Evolutionary conservation across 2,113 vertebrate genomes (phyloP).

Genomic region (Gallinago paraguaiae): DNA sequence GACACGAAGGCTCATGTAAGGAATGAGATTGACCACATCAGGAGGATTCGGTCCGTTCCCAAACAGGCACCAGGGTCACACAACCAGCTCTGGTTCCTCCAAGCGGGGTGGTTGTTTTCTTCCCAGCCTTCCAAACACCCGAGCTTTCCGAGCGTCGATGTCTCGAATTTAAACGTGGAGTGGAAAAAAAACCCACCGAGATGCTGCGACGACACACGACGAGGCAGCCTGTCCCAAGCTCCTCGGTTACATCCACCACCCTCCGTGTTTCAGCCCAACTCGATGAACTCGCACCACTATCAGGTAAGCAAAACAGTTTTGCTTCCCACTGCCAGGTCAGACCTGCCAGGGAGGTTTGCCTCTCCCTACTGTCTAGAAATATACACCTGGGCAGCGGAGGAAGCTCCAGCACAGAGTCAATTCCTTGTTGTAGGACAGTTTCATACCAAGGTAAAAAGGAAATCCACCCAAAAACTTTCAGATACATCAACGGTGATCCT

Average conservation of each 20-base stretch:
- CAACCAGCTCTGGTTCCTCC: not conserved
- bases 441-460: not conserved
- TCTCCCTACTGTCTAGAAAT: not conserved
- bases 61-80: not conserved
- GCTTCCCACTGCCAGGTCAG: not conserved
- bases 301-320: not conserved
- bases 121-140: not conserved
- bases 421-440: accelerated
- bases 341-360: conserved; percentile 29
- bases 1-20: not conserved
- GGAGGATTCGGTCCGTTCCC: not conserved
- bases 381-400: not conserved
- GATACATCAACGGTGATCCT: accelerated
- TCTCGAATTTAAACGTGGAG: accelerated
- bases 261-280: not conserved
- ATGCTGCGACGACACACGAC: accelerated
- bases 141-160: accelerated
- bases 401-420: not conserved
- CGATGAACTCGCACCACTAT: not conserved
- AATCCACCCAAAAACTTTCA: not conserved
- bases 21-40: not conserved
- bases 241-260: not conserved
- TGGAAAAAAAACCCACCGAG: not conserved
- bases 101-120: accelerated
- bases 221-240: not conserved